Percentiles rank a stretch among this genome's conserved stretches.
phyloP scores from a whole-genome alignment of 2,113 vertebrate species.

The Gasterosteus aculeatus region DNA sequence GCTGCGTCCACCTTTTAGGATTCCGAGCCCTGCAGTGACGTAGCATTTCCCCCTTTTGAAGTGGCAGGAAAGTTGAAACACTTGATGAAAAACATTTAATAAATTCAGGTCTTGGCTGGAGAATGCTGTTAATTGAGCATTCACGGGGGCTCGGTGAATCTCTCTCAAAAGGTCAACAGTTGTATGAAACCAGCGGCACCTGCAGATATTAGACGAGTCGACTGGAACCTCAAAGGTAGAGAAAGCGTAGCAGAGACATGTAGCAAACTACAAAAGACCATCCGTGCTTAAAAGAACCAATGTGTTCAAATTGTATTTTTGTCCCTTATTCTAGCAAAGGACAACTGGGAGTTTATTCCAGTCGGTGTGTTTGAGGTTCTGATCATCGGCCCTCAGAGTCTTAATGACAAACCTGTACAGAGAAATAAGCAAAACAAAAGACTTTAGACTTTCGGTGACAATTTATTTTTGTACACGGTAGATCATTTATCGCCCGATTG shows the following conservation, averaged over 20 bases:
- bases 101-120: slow-evolving; percentile 10
- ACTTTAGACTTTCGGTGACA: neutral
- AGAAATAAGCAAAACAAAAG: slow-evolving; percentile 1
- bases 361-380: neutral
- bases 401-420: neutral
- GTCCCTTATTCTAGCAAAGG: neutral
- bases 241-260: slow-evolving; percentile 73
- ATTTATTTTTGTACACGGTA: slow-evolving; percentile 27
- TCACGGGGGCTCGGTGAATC: slow-evolving; percentile 41
- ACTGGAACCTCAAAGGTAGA: neutral
- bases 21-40: no score
- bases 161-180: slow-evolving; percentile 9
- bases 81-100: slow-evolving; percentile 5
- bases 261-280: slow-evolving; percentile 59
- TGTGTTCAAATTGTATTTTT: neutral
- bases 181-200: neutral
- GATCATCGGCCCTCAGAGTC: neutral
- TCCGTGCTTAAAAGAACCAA: neutral
- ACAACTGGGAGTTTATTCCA: neutral
- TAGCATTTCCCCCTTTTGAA: slow-evolving; percentile 29
- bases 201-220: neutral
- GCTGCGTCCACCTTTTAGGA: no score
- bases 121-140: slow-evolving; percentile 24
- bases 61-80: slow-evolving; percentile 55
- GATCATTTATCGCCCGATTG: neutral